Evolutionary conservation across 1,140 invertebrate genomes (phyloP), one percentile per base, ranked within the genome.

Genomic region (Drosophila funebris): DNA sequence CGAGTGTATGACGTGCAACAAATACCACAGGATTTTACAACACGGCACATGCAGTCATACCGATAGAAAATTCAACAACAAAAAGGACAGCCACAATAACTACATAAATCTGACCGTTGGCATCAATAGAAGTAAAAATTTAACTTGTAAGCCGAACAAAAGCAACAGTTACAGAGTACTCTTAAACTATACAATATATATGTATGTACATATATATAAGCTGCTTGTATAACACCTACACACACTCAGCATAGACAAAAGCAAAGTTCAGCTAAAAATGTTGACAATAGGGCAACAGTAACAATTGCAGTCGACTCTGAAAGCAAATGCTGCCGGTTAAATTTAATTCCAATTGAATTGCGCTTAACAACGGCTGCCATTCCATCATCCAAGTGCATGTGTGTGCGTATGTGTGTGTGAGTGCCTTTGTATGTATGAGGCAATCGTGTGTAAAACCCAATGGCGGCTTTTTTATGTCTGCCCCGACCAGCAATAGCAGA

Each of bases 331-430:
- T 54, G 33, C 37, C 36, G 48, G 46, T 63, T 61, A 72, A 60
- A 52, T 75, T 79, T 80, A 79, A 80, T 75, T 80, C 66, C 66
- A 79, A 79, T 79, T 75, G 60, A 79, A 80, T 75, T 58, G 71
- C 66, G 52, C 37, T 52, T 24, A 64, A 78, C 76, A 74, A 70
- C 50, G 76, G 54, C 67, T 64, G 64, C 54, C 44, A 70, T 61
- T 67, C 54, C 56, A 46, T 67, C 54, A 67, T 60, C 29, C 41
- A 29, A 18, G 27, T 53, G 16, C 8, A 36, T 54, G 9, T 41
- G 13, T 44, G 5, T 27, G 54, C 36, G 31, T 41, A 29, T 53
- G 22, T 46, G n/a, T 43, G 37, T 41, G 29, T 27, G 16, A 41
- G 24, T 18, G 14, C 20, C 16, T 44, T 46, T 41, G 16, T 52